Evolutionary conservation across 2,888 invertebrate species (phyloP), one percentile per base, ranked within the genome.

Genomic region (Mechanitis mazaeus): DNA sequence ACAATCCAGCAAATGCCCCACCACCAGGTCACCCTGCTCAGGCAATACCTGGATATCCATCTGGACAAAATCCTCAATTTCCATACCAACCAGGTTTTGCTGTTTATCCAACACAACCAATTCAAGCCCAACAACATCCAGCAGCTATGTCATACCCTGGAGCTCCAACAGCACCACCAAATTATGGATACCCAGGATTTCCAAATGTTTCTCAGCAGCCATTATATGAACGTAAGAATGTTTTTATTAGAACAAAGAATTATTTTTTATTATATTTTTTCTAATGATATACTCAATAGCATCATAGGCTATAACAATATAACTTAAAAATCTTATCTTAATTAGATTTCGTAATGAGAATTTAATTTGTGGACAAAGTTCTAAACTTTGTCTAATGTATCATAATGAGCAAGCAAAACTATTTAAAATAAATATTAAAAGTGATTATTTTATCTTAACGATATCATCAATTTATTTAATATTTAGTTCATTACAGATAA

Each of bases 81-180:
- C 71, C 71, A 1, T 75, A 73, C 55, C 77, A 76, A 38, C 73
- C 75, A n/a, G 80, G 79, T 0, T 79, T 77, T 60, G 68, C 70
- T 5, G 63, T 67, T 31, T 72, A 70, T 42, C 74, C 72, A 9
- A 71, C 65, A 20, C 72, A 72, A 33, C 66, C 68, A 4, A 69
- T 69, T 28, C 72, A 71, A 55, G 68, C 67, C 47, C 69, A 70
- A 58, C 67, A 65, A 33, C 68, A 64, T 38, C 84, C 84, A 2
- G 65, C 81, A 5, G 75, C 81, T 0, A 79, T 85, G 80, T 78
- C 83, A 1, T 84, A 83, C 50, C 77, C 83, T 7, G 75, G 71
- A 50, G 69, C 74, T 33, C 73, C 75, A 3, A 66, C 67, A 4
- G 71, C 75, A 20, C 71, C 71, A 2, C 69, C 71, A 12, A 59